These are phyloP conservation scores for Tridacna gigas DNA, from an alignment of 2,888 invertebrate genomes.

Conservation along the genomic window DNA sequence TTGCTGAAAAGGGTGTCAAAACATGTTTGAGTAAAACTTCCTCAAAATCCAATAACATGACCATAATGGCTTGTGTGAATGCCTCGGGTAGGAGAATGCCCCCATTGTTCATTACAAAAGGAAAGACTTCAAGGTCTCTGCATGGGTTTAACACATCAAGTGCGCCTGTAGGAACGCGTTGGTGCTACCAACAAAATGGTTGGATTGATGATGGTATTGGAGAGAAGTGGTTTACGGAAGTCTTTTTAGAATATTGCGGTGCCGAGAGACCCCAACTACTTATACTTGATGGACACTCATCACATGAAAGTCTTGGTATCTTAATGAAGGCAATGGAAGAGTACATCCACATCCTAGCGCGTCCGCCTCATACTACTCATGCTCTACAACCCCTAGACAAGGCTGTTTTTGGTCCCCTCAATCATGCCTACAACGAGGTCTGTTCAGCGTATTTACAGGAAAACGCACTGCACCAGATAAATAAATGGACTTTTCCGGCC, in stretches of 20 bases:
- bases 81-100: constrained; percentile 39
- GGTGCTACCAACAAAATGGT: not conserved
- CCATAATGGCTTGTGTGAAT: constrained; percentile 41
- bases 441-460: not conserved
- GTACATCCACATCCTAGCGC: not conserved
- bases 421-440: not conserved
- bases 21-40: constrained; percentile 39
- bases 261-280: constrained; percentile 22
- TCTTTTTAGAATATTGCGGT: constrained; percentile 14
- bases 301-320: not conserved
- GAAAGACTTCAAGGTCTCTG: not conserved
- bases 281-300: not conserved
- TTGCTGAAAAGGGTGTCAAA: constrained; percentile 11
- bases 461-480: not conserved
- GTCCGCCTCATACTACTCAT: constrained; percentile 44
- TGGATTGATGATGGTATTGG: not conserved
- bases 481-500: not conserved
- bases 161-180: not conserved
- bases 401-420: constrained; percentile 28
- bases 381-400: constrained; percentile 55
- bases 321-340: constrained; percentile 4
- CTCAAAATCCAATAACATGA: constrained; percentile 29
- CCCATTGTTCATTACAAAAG: constrained; percentile 62
- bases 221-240: not conserved
- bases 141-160: not conserved